These are phyloP conservation scores for Hipposideros armiger DNA, from an alignment of 2,113 vertebrate species.

Conservation along the genomic window DNA sequence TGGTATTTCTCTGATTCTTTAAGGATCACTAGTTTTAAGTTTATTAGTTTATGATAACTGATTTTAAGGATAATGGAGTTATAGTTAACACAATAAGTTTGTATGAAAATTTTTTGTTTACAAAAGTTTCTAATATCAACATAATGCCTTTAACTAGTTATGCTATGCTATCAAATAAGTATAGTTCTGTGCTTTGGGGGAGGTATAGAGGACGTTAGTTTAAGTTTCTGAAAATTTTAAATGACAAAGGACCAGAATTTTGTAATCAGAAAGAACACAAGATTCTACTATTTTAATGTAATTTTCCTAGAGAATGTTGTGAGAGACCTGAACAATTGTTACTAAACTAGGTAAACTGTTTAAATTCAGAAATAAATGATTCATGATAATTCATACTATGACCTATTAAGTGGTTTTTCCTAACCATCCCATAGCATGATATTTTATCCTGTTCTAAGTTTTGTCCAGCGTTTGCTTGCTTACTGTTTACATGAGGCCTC, in stretches of 20 bases:
- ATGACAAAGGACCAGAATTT: not conserved
- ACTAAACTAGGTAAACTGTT: not conserved
- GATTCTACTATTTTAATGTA: not conserved
- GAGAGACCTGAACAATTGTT: not conserved
- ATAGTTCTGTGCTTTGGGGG: not conserved
- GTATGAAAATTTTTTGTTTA: not conserved
- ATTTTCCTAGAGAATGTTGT: not conserved
- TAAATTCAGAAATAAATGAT: constrained; percentile 25
- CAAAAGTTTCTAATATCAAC: not conserved
- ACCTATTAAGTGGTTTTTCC: not conserved
- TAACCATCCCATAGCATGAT: not conserved
- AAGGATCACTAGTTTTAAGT: not conserved
- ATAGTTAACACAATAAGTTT: not conserved
- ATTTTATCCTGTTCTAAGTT: not conserved
- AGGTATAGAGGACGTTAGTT: not conserved
- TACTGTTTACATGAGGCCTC: constrained; percentile 23
- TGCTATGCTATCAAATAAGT: not conserved
- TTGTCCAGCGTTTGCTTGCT: not conserved
- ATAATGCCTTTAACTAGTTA: not conserved
- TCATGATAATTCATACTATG: not conserved
- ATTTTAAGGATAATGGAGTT: constrained; percentile 13
- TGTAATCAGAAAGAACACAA: not conserved
- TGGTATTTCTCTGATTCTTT: not conserved
- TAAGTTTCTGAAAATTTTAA: not conserved
- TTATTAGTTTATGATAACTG: not conserved